Evolutionary conservation across 2,797 vertebrate genomes (phyloP), one percentile per base, ranked within the genome.

Genomic region (Anguilla pacifica): DNA sequence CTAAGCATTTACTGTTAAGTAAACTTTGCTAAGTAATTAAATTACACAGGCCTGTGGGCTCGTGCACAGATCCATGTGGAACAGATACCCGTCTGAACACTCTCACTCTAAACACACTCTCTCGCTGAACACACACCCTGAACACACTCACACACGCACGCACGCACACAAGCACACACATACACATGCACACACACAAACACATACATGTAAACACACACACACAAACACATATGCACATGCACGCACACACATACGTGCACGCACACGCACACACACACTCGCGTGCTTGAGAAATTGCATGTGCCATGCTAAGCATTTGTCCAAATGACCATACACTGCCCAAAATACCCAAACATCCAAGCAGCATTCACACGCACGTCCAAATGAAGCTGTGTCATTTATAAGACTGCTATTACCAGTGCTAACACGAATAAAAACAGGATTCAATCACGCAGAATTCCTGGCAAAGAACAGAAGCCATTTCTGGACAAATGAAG

Each of bases 1-100:
- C 96, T 96, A 91, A 95, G 95, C 96, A 95, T 94, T 93, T 95
- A 96, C 94, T 95, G 95, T 96, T 96, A 95, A 96, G 96, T 96
- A 97, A 97, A 97, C 96, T 97, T 97, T 96, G 94, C 96, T 95
- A 96, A 94, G 96, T 97, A 97, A 97, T 97, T 96, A 95, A 97
- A 97, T 97, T 97, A 96, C 91, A 92, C 93, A 43, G 94, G 94
- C 95, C 95, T 86, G 88, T 91, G 95, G 95, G 93, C 94, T 93
- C 93, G 88, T 91, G 31, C 49, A 43, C 51, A 72, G 72, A 72
- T 67, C 61, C 88, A 89, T 53, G 84, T 89, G 72, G 83, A 89
- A 85, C 31, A 70, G 19, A 88, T 86, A 85, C 85, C 55, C 87
- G 39, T 28, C 83, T 53, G 51, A 61, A 64, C 85, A 87, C 61